These are phyloP conservation scores for Xylota segnis DNA, from an alignment of 2,888 invertebrate genomes.

Conservation along the genomic window DNA sequence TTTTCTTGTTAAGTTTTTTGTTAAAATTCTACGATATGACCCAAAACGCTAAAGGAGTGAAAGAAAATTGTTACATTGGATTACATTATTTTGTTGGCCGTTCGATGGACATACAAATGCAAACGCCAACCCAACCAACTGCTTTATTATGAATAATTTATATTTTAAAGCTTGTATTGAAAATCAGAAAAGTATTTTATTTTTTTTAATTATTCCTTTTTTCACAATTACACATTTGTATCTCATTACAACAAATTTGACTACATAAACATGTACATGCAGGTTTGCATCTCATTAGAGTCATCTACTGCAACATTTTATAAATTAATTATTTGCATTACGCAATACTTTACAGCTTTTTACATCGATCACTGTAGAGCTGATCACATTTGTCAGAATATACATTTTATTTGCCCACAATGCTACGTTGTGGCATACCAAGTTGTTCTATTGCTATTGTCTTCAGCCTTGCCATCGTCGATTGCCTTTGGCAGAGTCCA, in stretches of 20 bases:
- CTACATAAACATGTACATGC: constrained; percentile 12
- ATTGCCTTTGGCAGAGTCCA: constrained; percentile 82
- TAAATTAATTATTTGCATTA: background rate
- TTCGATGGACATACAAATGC: no score
- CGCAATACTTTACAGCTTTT: background rate
- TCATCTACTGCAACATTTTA: background rate
- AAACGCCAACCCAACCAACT: no score
- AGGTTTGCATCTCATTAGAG: background rate
- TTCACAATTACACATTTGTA: background rate
- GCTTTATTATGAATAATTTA: background rate
- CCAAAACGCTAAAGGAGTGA: no score
- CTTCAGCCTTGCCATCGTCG: constrained; percentile 77
- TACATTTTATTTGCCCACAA: background rate
- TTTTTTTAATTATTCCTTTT: constrained; percentile 8
- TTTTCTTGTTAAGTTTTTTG: no score
- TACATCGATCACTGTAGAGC: constrained; percentile 22
- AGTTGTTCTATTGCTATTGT: constrained; percentile 81
- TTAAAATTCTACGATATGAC: no score
- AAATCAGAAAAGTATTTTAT: no score
- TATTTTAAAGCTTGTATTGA: background rate
- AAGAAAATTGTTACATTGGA: no score
- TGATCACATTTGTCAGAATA: constrained; percentile 20
- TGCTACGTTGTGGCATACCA: constrained; percentile 81
- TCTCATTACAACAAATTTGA: constrained; percentile 12
- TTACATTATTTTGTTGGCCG: no score